A percentile compares a stretch with the other conserved stretches of the same genome.
These are phyloP conservation scores for Sogatella furcifera DNA, from an alignment of 1,140 invertebrate genomes.

Conservation along the genomic window DNA sequence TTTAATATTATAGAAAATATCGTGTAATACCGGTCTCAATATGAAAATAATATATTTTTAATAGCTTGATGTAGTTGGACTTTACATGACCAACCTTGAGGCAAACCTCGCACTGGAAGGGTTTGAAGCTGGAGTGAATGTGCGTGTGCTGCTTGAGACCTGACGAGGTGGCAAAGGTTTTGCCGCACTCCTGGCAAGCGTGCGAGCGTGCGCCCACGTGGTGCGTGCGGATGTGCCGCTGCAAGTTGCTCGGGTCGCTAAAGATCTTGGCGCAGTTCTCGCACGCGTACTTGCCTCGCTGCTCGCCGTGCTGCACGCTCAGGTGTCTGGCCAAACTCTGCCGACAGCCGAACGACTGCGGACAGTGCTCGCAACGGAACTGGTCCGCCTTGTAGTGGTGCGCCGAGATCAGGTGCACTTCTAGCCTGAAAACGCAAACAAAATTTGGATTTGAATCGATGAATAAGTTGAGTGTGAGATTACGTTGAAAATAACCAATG, in stretches of 20 bases:
- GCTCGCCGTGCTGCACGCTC: constrained; percentile 63
- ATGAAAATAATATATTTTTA: constrained; percentile 8
- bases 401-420: constrained; percentile 62
- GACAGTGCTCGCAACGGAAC: constrained; percentile 75
- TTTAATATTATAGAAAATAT: no score
- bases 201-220: constrained; percentile 89
- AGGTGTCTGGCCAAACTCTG: constrained; percentile 73
- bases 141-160: constrained; percentile 99
- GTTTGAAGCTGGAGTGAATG: constrained; percentile 97
- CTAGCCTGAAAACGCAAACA: constrained; percentile 50
- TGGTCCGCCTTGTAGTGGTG: constrained; percentile 67
- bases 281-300: constrained; percentile 75
- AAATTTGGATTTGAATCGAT: no score
- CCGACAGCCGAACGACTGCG: constrained; percentile 69
- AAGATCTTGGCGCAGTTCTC: constrained; percentile 92
- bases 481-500: no score
- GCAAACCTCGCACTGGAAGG: constrained; percentile 91
- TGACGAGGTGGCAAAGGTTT: constrained; percentile 94
- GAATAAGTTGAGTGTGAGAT: no score
- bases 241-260: constrained; percentile 90
- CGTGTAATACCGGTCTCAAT: no score
- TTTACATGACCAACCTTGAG: constrained; percentile 46
- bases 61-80: not conserved
- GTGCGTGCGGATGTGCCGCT: constrained; percentile 87
- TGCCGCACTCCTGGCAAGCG: constrained; percentile 94